phyloP scores from a whole-genome alignment of 2,888 invertebrate species.

The Plebejus argus region DNA sequence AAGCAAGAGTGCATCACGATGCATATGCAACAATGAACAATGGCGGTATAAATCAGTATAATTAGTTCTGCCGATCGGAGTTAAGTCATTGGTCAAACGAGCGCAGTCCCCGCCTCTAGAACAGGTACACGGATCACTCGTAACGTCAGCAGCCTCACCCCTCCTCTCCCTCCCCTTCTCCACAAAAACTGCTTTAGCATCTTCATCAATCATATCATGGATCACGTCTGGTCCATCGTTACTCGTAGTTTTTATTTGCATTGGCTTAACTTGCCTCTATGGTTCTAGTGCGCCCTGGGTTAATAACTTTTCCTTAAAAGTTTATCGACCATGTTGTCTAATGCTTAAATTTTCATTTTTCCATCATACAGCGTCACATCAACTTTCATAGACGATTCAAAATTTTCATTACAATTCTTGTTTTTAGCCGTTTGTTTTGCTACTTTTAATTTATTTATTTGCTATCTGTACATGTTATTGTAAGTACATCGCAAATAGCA shows the following conservation, averaged over 20 bases:
- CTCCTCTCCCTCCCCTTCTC: neutral
- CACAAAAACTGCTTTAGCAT: neutral
- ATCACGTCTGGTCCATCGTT: neutral
- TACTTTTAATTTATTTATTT: conserved; percentile 32
- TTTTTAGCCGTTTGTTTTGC: neutral
- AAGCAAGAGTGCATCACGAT: conserved; percentile 49
- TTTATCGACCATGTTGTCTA: too few relatives aligned
- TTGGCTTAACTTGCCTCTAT: neutral
- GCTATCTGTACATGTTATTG: conserved; percentile 42
- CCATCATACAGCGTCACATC: too few relatives aligned
- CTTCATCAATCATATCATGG: neutral
- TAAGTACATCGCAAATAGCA: conserved; percentile 42
- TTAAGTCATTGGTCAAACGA: conserved; percentile 84
- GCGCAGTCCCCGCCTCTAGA: conserved; percentile 80
- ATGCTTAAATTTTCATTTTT: too few relatives aligned
- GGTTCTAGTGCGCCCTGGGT: neutral
- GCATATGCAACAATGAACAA: conserved; percentile 89
- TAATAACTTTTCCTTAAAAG: too few relatives aligned
- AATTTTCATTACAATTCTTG: neutral
- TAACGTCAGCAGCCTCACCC: conserved; percentile 57
- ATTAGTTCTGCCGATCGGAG: conserved; percentile 88
- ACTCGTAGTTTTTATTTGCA: neutral
- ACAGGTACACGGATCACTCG: conserved; percentile 68
- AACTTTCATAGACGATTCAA: too few relatives aligned
- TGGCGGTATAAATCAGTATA: conserved; percentile 96